Percentiles rank a stretch among this genome's conserved stretches.
phyloP scores from a whole-genome alignment of 2,797 vertebrate genomes.

The Ciconia nigra region DNA sequence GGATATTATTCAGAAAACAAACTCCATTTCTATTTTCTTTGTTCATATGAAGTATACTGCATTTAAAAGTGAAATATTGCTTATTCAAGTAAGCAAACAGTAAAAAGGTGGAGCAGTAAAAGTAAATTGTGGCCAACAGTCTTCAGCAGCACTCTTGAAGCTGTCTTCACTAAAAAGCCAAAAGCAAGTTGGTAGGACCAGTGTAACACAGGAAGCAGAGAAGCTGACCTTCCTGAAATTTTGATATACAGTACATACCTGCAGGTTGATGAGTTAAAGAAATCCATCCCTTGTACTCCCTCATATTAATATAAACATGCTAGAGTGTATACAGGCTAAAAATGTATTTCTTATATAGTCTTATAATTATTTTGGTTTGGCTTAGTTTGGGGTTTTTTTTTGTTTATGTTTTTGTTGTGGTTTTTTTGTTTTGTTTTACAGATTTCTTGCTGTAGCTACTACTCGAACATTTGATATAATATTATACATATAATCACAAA shows the following conservation, averaged over 20 bases:
- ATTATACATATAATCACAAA: background rate
- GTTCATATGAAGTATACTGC: background rate
- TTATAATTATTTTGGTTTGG: background rate
- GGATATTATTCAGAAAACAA: background rate
- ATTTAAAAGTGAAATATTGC: background rate
- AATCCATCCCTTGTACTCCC: background rate
- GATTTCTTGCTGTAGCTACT: background rate
- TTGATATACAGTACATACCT: background rate
- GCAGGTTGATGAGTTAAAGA: background rate
- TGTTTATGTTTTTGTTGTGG: background rate
- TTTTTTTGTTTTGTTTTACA: background rate
- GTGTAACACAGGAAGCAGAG: background rate
- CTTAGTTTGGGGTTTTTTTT: background rate
- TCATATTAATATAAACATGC: background rate
- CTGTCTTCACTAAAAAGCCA: background rate
- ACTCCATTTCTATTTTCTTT: background rate
- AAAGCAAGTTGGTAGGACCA: background rate
- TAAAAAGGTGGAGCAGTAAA: background rate
- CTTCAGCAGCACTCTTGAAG: background rate
- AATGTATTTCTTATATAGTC: background rate
- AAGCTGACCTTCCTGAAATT: background rate
- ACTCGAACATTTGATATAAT: background rate
- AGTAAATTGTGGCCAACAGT: background rate
- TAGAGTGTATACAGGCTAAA: background rate
- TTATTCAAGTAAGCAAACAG: background rate